Base-by-base conservation (phyloP, 1,140 invertebrate genomes). In the Anoplophora glabripennis region DNA sequence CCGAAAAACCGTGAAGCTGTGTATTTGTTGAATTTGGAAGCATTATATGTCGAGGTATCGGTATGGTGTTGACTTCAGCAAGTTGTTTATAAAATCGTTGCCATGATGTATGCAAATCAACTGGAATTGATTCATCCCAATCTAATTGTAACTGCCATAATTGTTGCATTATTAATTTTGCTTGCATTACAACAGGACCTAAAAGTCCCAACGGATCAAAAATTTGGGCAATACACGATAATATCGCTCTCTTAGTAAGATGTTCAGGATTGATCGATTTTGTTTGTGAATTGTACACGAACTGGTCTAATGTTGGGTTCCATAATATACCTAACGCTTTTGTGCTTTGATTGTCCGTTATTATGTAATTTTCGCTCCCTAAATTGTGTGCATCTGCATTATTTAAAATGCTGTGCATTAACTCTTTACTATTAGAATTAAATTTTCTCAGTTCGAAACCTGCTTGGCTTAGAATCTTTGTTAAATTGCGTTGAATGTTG, bases 151-250 rank as follows among this genome's bases (percentile, higher is more conserved):
- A 44, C 38, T 53, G 34, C 77, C 77, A 78, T 4, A 81, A 37
- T 28, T 71, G 57, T 68, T 81, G 78, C 14, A 81, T 71, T 0
- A 80, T 56, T 0, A 80, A 72, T 67, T 81, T 80, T 7, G 71
- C 68, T 9, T 21, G 53, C 5, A 80, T 66, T 3, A 75, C 69
- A 0, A 75, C 57, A 12, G 79, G 79, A 3, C 70, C 64, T 1
- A 79, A 44, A 53, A 73, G 73, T 11, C 78, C 77, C 10, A 76
- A 56, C 3, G 71, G 73, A 64, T 79, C 76, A 47, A 74, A 78
- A 0, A 77, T 64, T 60, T 63, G 36, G 41, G 57, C 17, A 28
- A 64, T 56, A 12, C 45, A 36, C 14, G 66, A 56, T 35, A 67
- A 44, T 45, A 66, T 68, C 1, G 15, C 14, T 46, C 64, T 36